A percentile compares a stretch with the other conserved stretches of the same genome.
Conservation (phyloP, 2,797 vertebrate genomes). For the Potorous gilbertii region DNA sequence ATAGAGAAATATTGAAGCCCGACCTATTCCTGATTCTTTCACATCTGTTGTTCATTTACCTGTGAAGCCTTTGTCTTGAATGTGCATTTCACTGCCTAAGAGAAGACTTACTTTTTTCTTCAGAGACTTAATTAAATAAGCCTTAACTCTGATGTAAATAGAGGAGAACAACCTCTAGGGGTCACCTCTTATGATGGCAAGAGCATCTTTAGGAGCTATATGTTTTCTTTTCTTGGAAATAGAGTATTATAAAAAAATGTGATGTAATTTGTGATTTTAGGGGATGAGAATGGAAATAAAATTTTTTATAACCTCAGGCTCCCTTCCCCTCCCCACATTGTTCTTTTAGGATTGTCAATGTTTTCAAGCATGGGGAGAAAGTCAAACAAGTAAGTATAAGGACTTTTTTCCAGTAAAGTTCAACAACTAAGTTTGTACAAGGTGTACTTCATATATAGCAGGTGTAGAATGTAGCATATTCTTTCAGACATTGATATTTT, state of each 20-base stretch:
- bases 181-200: neutral
- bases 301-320: neutral
- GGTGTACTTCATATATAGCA: neutral
- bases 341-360: constrained; percentile 83
- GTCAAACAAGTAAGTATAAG: constrained; percentile 82
- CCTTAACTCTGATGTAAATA: neutral
- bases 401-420: neutral
- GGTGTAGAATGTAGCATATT: neutral
- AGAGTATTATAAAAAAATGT: neutral
- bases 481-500: neutral
- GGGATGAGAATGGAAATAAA: neutral
- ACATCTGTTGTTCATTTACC: neutral
- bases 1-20: neutral
- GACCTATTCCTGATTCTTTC: neutral
- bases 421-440: neutral
- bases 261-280: neutral
- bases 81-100: neutral
- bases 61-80: neutral
- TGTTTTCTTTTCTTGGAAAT: neutral
- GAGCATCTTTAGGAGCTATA: neutral
- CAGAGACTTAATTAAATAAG: neutral
- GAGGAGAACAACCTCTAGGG: neutral
- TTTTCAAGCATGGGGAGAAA: constrained; percentile 81
- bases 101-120: neutral
- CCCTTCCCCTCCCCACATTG: neutral